Evolutionary conservation across 2,888 invertebrate species (phyloP), one percentile per base, ranked within the genome.

Genomic region (Neoscelio sp.): DNA sequence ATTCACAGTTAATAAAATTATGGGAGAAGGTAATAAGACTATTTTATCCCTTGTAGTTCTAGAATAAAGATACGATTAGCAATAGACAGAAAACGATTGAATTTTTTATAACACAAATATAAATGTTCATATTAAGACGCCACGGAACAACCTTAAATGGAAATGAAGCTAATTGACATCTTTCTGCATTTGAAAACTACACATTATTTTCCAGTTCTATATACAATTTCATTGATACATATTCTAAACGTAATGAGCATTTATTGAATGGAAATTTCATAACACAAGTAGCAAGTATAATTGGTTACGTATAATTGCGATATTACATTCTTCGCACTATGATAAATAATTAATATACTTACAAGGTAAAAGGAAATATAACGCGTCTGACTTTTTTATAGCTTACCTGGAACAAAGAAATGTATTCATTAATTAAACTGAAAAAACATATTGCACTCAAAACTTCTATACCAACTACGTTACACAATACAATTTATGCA

Each of bases 401-500:
- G 48, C 73, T 64, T 40, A 48, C 64, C 64, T 48, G 48, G 33
- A 73, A 73, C 73, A 73, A 64, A 56, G 56, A 38, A 73, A 73
- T 28, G n/a, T 20, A 64, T 48, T 64, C 73, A 26, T 73, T 46
- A 54, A 64, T 64, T 73, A 73, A 38, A 56, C 35, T 71, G 28
- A 73, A 48, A 64, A 71, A 46, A 44, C 40, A 13, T 3, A 38
- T 23, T 8, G 40, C 15, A 28, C 26, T 62, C 46, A 44, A 73
- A 73, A 62, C 15, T 44, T 60, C 52, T 13, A 28, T 26, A 54
- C 38, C 50, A 46, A 18, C 26, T 26, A 26, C 10, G 40, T 4
- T n/a, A 62, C 44, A 28, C 71, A 46, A 62, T 73, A 33, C 54
- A 62, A 73, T 62, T 62, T 44, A 62, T 62, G 38, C 54, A 33